Evolutionary conservation across 2,113 vertebrate species (phyloP), one percentile per base, ranked within the genome.

Genomic region (Ursus arctos): DNA sequence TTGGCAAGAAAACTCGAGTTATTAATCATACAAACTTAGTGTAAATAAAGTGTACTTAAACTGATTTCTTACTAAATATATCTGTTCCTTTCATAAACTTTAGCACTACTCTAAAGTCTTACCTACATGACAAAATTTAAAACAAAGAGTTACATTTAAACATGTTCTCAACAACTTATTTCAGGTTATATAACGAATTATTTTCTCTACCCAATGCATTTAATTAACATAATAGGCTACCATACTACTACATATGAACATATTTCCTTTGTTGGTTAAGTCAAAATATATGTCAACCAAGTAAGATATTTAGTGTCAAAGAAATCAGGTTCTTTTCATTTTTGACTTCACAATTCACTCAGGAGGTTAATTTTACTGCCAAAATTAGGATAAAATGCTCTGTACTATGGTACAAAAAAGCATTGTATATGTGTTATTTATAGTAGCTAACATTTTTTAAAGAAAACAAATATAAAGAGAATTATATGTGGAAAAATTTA

Each of bases 371-470:
- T 85, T 88, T 76, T 81, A 76, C 47, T 85, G 61, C 13, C 92
- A 53, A 91, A 74, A 7, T 0, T 74, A 93, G 96, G 47, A 83
- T 84, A 51, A 74, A 59, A 74, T 81, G 7, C 3, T 86, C 8
- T 80, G 11, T 63, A 57, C 6, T 57, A 0, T 90, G 19, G 12
- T 6, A 7, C 4, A 4, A 8, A 28, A 21, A 79, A 83, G 2
- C 8, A 88, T 19, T 13, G 0, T 49, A 31, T 13, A 91, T 59
- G 1, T 94, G 93, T 72, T 77, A 77, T 92, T 85, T 96, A 36
- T 82, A 76, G 3, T 85, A 88, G 12, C 5, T 95, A 81, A 74
- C 9, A 81, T 95, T 90, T 94, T 21, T 89, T 24, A 43, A 86
- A 79, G 26, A 81, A 72, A 85, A 51, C 2, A 84, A 33, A 55